Base-by-base conservation (phyloP, 2,797 vertebrate species). In the Clarias pachynema region DNA sequence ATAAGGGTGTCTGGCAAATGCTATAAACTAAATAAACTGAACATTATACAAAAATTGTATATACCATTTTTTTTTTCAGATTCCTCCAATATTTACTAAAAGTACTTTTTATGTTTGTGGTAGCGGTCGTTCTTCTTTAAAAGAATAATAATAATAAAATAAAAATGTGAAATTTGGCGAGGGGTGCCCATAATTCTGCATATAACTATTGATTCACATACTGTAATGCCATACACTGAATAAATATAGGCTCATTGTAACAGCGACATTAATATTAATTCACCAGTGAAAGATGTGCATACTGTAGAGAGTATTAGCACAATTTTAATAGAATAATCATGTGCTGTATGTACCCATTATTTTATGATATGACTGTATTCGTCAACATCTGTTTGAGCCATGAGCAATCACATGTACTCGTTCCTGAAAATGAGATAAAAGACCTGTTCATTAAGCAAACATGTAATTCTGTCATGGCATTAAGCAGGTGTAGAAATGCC, bases 401-500 rank as follows among this genome's bases (percentile, higher is more conserved):
- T 56, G 57, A 82, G 57, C 80, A 80, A 85, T 83, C 63, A 78
- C 73, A 57, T 40, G 82, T 66, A 69, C 65, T 74, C 6, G 63
- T 65, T 16, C 63, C 12, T 79, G 62, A 72, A 81, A 70, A 84
- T 31, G 24, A 53, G 72, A 82, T 34, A 77, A 85, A 56, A 40
- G 62, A 74, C 20, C 66, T 37, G 53, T 79, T 79, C 63, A 81
- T 84, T 74, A 84, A 81, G 44, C 37, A 37, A 79, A 26, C 66
- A 37, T 86, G 84, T 70, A 83, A 81, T 63, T 34, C 10, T 84
- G 49, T 5, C 65, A 82, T 82, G 81, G 81, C 60, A 79, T 69
- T 77, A 66, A 69, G 70, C 82, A 84, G 40, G 68, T 79, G 24
- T 86, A 15, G 82, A 78, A 84, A 89, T 75, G 70, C 57, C 83